phyloP scores from a whole-genome alignment of 2,888 invertebrate genomes.

The Apotomis turbidana region DNA sequence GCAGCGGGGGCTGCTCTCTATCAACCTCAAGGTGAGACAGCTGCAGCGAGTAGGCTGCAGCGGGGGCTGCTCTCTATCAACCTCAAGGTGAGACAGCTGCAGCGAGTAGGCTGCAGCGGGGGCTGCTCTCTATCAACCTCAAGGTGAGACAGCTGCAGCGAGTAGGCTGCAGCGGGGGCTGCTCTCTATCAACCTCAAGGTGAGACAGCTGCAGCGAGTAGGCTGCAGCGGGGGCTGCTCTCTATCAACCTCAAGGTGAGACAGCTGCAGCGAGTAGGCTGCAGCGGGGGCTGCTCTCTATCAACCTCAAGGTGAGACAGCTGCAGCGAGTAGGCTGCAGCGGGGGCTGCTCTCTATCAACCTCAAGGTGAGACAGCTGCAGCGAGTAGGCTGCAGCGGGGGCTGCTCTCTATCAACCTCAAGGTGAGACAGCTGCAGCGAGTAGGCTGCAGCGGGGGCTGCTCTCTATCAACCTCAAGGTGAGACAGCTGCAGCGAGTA shows the following conservation, averaged over 20 bases:
- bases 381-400: background rate
- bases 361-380: conserved; percentile 49
- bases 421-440: background rate
- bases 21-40: background rate
- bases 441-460: conserved; percentile 2
- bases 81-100: background rate
- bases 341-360: conserved; percentile 6
- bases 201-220: conserved; percentile 89
- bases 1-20: background rate
- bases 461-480: conserved; percentile 1
- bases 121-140: conserved; percentile 6
- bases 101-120: background rate
- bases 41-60: background rate
- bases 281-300: conserved; percentile 60
- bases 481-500: no score
- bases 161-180: conserved; percentile 96
- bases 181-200: conserved; percentile 95
- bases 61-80: background rate
- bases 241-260: conserved; percentile 94
- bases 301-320: conserved; percentile 89
- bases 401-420: background rate
- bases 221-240: conserved; percentile 94
- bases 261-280: conserved; percentile 68
- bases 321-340: conserved; percentile 94
- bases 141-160: no score